Evolutionary conservation across 2,888 invertebrate genomes (phyloP).

Genomic region (Mesorhabditis sp.): DNA sequence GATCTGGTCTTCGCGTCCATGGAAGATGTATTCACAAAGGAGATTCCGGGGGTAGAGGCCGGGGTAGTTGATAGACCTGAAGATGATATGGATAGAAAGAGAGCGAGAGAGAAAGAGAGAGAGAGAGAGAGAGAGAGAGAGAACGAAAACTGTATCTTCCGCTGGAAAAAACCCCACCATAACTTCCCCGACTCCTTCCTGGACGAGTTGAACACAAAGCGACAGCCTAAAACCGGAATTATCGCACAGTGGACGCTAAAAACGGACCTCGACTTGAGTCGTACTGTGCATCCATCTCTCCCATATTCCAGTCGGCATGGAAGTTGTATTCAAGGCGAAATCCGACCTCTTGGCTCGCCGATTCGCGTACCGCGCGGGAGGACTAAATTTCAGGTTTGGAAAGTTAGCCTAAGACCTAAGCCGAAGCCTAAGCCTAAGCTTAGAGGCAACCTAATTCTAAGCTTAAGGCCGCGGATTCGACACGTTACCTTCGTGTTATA

Average conservation of each 20-base stretch:
- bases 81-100: no score
- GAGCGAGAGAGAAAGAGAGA: no score
- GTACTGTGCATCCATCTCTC: constrained; percentile 32
- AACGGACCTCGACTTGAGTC: constrained; percentile 32
- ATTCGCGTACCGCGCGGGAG: constrained; percentile 28
- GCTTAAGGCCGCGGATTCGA: no score
- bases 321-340: constrained; percentile 38
- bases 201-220: constrained; percentile 82
- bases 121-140: constrained; percentile 66
- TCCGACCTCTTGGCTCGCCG: constrained; percentile 25
- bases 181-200: constrained; percentile 77
- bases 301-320: constrained; percentile 40
- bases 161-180: constrained; percentile 58
- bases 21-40: constrained; percentile 85
- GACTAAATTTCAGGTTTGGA: constrained; percentile 17
- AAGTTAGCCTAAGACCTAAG: no score
- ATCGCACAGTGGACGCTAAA: not conserved
- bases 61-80: constrained; percentile 68
- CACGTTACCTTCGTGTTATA: constrained; percentile 64
- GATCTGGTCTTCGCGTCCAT: constrained; percentile 64
- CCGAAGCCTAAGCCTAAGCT: no score
- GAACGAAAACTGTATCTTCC: no score
- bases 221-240: constrained; percentile 64
- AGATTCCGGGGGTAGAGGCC: constrained; percentile 82
- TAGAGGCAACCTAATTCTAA: no score